Percentiles rank a stretch among this genome's conserved stretches.
Evolutionary conservation across 2,888 invertebrate genomes (phyloP).

Genomic region (Unio delphinus): DNA sequence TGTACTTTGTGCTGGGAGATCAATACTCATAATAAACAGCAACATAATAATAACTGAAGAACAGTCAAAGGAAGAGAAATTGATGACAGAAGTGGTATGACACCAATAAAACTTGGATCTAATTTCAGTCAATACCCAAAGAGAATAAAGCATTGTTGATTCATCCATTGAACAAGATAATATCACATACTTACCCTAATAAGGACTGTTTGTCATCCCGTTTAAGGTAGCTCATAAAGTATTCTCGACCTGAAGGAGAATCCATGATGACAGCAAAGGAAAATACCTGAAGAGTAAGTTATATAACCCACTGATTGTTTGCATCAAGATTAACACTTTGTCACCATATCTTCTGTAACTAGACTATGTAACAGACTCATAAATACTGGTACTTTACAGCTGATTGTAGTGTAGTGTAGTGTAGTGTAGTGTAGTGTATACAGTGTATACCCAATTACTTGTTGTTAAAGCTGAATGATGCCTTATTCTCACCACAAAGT

Average conservation of each 20-base stretch:
- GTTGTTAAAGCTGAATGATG: too few species aligned
- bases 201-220: slow-evolving; percentile 87
- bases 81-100: too few species aligned
- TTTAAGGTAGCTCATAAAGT: slow-evolving; percentile 86
- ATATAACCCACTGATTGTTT: background rate
- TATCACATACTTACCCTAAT: slow-evolving; percentile 73
- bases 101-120: too few species aligned
- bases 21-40: too few species aligned
- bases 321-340: background rate
- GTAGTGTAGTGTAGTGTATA: too few species aligned
- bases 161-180: slow-evolving; percentile 79
- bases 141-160: background rate
- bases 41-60: too few species aligned
- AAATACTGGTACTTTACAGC: too few species aligned
- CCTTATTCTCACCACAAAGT: too few species aligned
- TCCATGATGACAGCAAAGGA: slow-evolving; percentile 63
- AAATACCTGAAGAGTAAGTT: slow-evolving; percentile 48
- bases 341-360: background rate
- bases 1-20: too few species aligned
- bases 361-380: background rate
- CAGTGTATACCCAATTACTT: too few species aligned
- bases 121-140: background rate
- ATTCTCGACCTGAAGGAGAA: slow-evolving; percentile 66
- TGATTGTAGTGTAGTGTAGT: too few species aligned
- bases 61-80: too few species aligned